Conservation (phyloP, 2,888 invertebrate genomes). For the Drosophila greeni region DNA sequence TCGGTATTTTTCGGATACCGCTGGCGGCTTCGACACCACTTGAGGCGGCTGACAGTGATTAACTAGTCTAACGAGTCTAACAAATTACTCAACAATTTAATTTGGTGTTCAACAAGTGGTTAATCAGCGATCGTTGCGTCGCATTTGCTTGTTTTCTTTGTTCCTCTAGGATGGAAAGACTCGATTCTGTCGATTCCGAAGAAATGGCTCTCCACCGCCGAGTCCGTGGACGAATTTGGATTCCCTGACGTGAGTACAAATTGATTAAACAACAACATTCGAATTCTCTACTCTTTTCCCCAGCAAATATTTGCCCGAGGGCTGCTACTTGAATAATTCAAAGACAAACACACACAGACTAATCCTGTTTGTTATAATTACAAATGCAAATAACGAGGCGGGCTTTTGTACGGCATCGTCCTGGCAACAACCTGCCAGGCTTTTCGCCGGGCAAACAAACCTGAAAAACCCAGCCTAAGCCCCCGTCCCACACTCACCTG, state of each 20-base stretch:
- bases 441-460: constrained; percentile 48
- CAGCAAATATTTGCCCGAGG: constrained; percentile 57
- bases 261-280: constrained; percentile 59
- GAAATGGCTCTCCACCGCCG: constrained; percentile 82
- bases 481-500: constrained; percentile 46
- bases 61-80: constrained; percentile 38
- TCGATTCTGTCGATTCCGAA: constrained; percentile 85
- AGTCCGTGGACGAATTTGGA: constrained; percentile 79
- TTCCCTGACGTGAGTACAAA: constrained; percentile 79
- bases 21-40: constrained; percentile 14
- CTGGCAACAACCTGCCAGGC: constrained; percentile 33
- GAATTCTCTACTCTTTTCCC: constrained; percentile 39
- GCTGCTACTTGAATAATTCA: constrained; percentile 67
- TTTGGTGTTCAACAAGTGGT: constrained; percentile 32
- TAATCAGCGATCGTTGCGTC: constrained; percentile 28
- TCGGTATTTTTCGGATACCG: constrained; percentile 20
- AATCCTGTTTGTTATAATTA: constrained; percentile 78
- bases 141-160: constrained; percentile 17
- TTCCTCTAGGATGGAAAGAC: constrained; percentile 86
- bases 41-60: constrained; percentile 56
- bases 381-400: constrained; percentile 76
- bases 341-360: constrained; percentile 52
- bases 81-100: constrained; percentile 50
- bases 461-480: constrained; percentile 18
- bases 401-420: constrained; percentile 62